Evolutionary conservation across 2,888 invertebrate genomes (phyloP).

Genomic region (Oscheius sp.): DNA sequence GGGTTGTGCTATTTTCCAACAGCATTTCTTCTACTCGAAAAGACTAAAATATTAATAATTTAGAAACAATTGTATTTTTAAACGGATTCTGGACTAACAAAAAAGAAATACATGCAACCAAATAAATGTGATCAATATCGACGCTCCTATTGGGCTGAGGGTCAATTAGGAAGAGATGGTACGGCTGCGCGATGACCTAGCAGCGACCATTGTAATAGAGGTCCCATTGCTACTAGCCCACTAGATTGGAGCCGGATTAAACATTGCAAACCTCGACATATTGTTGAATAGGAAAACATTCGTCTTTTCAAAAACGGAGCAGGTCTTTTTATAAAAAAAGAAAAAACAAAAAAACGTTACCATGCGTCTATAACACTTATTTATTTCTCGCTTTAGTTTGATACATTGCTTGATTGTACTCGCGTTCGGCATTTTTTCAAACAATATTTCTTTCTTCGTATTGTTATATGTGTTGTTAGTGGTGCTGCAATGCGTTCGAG

Average conservation of each 20-base stretch:
- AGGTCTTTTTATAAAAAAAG: too few relatives aligned
- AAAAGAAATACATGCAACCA: not conserved
- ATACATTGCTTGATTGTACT: not conserved
- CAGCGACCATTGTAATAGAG: not conserved
- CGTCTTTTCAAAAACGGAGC: too few relatives aligned
- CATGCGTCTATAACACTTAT: slow-evolving; percentile 9
- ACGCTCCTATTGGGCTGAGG: not conserved
- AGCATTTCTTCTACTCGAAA: slow-evolving; percentile 11
- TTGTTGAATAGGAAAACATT: too few relatives aligned
- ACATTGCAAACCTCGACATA: not conserved
- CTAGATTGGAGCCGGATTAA: not conserved
- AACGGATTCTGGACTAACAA: too few relatives aligned
- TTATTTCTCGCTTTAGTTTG: slow-evolving; percentile 8
- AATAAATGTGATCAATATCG: slow-evolving; percentile 5
- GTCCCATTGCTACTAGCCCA: not conserved
- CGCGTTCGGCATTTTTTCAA: not conserved
- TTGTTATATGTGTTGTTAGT: not conserved
- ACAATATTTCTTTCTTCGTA: not conserved
- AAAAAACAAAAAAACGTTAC: not conserved
- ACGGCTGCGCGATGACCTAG: too few relatives aligned
- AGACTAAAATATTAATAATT: slow-evolving; percentile 11
- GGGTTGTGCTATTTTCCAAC: not conserved
- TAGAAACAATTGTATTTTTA: not conserved
- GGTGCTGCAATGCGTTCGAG: too few relatives aligned
- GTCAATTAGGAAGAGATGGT: slow-evolving; percentile 1